These are phyloP conservation scores for Alviniconcha strummeri DNA, from an alignment of 2,888 invertebrate genomes.

Conservation along the genomic window DNA sequence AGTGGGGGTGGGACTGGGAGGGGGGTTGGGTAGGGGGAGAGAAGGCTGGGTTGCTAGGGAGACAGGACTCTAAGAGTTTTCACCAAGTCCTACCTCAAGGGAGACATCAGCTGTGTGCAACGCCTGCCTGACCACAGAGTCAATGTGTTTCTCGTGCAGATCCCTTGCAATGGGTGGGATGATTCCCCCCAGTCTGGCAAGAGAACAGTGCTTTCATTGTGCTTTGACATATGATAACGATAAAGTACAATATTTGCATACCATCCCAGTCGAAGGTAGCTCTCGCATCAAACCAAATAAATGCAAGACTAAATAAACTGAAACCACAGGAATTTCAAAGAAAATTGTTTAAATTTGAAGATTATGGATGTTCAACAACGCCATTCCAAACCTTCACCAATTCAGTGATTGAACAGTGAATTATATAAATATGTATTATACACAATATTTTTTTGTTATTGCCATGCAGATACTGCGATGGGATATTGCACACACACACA, in stretches of 20 bases:
- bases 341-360: neutral
- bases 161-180: slow-evolving; percentile 90
- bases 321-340: neutral
- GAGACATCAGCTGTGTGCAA: slow-evolving; percentile 73
- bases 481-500: too few species aligned
- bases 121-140: slow-evolving; percentile 79
- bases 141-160: slow-evolving; percentile 87
- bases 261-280: too few species aligned
- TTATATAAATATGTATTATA: neutral
- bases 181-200: slow-evolving; percentile 86
- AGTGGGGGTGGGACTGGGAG: too few species aligned
- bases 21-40: too few species aligned
- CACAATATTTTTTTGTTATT: neutral
- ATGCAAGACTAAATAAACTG: neutral
- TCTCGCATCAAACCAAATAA: neutral
- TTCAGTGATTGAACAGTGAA: too few species aligned
- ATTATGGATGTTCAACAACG: neutral
- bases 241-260: too few species aligned
- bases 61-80: too few species aligned
- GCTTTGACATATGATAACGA: too few species aligned
- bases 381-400: too few species aligned
- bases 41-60: too few species aligned
- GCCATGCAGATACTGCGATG: neutral
- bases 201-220: neutral
- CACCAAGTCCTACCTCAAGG: slow-evolving; percentile 19